phyloP scores from a whole-genome alignment of 2,797 vertebrate genomes.

The Nyctibius grandis region DNA sequence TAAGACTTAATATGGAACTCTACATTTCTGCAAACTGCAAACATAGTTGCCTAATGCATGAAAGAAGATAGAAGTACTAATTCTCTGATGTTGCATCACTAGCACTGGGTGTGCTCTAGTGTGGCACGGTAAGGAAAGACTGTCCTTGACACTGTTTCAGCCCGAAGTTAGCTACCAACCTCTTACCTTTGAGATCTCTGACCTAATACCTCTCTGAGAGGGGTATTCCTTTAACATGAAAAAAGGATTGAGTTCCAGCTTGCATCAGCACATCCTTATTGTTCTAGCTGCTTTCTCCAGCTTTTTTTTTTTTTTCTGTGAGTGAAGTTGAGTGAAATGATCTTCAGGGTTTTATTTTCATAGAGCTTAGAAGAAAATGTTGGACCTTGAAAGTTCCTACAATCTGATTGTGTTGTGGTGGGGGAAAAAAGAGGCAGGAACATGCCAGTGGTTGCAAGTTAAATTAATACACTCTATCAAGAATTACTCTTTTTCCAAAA shows the following conservation, averaged over 20 bases:
- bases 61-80: not conserved
- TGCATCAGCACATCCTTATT: not conserved
- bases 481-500: not conserved
- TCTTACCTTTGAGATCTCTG: not conserved
- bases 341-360: not conserved
- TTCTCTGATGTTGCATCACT: not conserved
- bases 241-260: not conserved
- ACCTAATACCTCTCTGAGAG: not conserved
- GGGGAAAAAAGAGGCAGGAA: not conserved
- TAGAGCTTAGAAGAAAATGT: not conserved
- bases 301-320: not conserved
- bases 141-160: not conserved
- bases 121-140: not conserved
- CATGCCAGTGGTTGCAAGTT: not conserved
- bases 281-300: not conserved
- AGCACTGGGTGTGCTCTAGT: not conserved
- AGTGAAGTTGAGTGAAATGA: not conserved
- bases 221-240: not conserved
- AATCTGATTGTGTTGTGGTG: not conserved
- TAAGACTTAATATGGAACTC: not conserved
- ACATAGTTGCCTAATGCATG: not conserved
- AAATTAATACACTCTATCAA: not conserved
- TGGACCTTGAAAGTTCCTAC: not conserved
- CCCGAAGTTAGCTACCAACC: not conserved
- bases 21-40: not conserved